phyloP scores from a whole-genome alignment of 1,140 invertebrate genomes.

The Odontomachus brunneus region DNA sequence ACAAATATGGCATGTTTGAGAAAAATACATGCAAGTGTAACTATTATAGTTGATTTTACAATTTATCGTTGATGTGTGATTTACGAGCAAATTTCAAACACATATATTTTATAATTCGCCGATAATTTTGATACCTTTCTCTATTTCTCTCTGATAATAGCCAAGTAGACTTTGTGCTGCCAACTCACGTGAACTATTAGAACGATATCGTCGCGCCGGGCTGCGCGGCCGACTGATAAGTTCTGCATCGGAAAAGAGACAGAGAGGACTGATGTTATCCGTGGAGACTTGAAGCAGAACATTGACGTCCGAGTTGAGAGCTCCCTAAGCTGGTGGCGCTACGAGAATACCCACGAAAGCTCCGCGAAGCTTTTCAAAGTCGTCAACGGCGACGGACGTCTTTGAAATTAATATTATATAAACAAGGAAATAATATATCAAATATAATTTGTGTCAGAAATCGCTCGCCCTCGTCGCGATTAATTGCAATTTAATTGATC shows the following conservation, averaged over 20 bases:
- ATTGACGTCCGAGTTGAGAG: constrained; percentile 21
- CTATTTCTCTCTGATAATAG: background rate
- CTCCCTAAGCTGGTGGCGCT: constrained; percentile 61
- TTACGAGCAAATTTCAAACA: too few species aligned
- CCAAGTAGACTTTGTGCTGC: constrained; percentile 60
- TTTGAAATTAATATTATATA: background rate
- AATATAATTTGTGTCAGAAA: too few species aligned
- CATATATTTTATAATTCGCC: too few species aligned
- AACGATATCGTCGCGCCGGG: constrained; percentile 1
- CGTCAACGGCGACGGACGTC: background rate
- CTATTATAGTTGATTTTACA: too few species aligned
- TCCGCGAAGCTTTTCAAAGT: constrained; percentile 4
- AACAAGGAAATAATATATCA: too few species aligned
- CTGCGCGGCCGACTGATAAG: constrained; percentile 20
- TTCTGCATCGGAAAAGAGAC: constrained; percentile 5
- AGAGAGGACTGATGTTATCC: constrained; percentile 53
- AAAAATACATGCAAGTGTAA: too few species aligned
- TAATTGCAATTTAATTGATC: too few species aligned
- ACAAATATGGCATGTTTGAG: too few species aligned
- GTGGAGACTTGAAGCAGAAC: constrained; percentile 10
- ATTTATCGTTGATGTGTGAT: too few species aligned
- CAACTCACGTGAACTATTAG: constrained; percentile 40
- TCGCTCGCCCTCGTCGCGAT: too few species aligned
- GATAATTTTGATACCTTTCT: too few species aligned
- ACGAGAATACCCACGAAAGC: constrained; percentile 27